Evolutionary conservation across 2,113 vertebrate genomes (phyloP).

Genomic region (Hyaena hyaena): DNA sequence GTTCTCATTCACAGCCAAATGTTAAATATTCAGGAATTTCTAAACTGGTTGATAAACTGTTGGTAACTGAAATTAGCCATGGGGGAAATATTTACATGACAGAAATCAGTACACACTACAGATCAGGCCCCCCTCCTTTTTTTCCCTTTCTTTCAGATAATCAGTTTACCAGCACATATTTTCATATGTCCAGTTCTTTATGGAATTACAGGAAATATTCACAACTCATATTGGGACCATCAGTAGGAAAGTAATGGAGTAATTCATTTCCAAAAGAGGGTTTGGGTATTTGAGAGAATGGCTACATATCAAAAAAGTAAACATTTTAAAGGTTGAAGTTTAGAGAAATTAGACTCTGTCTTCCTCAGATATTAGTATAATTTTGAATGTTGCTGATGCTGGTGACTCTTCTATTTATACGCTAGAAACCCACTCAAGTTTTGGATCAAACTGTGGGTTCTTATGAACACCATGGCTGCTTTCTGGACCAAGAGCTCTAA

Average conservation of each 20-base stretch:
- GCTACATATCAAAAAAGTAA: background rate
- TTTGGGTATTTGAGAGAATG: background rate
- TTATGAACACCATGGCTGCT: background rate
- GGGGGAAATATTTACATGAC: background rate
- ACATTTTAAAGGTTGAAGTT: background rate
- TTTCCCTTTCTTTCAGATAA: background rate
- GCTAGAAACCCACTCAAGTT: background rate
- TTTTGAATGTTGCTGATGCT: background rate
- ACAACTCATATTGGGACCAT: background rate
- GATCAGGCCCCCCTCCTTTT: background rate
- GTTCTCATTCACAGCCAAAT: background rate
- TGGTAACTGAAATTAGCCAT: background rate
- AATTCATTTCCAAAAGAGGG: background rate
- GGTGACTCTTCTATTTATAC: background rate
- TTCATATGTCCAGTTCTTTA: background rate
- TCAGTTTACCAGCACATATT: background rate
- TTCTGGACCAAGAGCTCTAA: background rate
- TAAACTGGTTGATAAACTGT: background rate
- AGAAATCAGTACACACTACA: conserved; percentile 22
- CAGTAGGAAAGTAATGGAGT: background rate
- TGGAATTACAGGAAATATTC: background rate
- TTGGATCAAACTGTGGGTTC: background rate
- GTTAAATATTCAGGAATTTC: background rate
- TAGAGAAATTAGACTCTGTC: background rate
- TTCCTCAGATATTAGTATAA: background rate